A percentile compares a stretch with the other conserved stretches of the same genome.
Evolutionary conservation across 2,797 vertebrate genomes (phyloP).

Genomic region (Tadarida brasiliensis): DNA sequence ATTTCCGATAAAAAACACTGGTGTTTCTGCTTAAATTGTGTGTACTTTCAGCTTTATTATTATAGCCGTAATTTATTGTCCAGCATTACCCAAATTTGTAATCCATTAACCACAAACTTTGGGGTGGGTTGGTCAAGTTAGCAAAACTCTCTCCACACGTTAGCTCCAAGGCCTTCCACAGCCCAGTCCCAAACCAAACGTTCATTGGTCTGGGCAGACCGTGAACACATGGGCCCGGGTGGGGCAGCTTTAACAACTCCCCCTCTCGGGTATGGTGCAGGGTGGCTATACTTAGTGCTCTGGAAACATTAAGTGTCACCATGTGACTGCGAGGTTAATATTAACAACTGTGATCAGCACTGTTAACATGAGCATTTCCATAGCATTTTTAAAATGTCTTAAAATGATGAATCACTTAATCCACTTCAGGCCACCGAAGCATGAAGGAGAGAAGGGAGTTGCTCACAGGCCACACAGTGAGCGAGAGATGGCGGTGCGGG

Average conservation of each 20-base stretch:
- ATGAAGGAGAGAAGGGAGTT: conserved; percentile 49
- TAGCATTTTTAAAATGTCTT: conserved; percentile 69
- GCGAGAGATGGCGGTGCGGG: background rate
- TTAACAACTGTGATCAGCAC: conserved; percentile 45
- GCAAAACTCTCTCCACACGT: conserved; percentile 53
- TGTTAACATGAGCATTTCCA: conserved; percentile 45
- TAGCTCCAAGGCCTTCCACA: conserved; percentile 30
- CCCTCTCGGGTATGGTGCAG: background rate
- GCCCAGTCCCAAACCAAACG: conserved; percentile 4
- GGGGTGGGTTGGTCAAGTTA: conserved; percentile 77
- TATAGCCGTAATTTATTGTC: conserved; percentile 87
- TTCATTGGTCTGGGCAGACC: conserved; percentile 36
- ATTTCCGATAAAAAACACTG: conserved; percentile 85
- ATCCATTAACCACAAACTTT: conserved; percentile 79
- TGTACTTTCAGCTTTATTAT: conserved; percentile 87
- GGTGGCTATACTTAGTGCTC: conserved; percentile 44
- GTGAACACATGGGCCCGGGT: background rate
- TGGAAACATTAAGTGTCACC: conserved; percentile 53
- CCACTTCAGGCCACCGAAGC: conserved; percentile 58
- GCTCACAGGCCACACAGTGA: conserved; percentile 16
- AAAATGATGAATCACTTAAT: conserved; percentile 69
- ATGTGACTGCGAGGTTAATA: conserved; percentile 54
- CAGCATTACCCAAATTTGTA: conserved; percentile 85
- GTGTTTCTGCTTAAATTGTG: conserved; percentile 87
- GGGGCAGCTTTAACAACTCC: background rate